These are phyloP conservation scores for Telenomus remus DNA, from an alignment of 1,140 invertebrate species.

Conservation along the genomic window DNA sequence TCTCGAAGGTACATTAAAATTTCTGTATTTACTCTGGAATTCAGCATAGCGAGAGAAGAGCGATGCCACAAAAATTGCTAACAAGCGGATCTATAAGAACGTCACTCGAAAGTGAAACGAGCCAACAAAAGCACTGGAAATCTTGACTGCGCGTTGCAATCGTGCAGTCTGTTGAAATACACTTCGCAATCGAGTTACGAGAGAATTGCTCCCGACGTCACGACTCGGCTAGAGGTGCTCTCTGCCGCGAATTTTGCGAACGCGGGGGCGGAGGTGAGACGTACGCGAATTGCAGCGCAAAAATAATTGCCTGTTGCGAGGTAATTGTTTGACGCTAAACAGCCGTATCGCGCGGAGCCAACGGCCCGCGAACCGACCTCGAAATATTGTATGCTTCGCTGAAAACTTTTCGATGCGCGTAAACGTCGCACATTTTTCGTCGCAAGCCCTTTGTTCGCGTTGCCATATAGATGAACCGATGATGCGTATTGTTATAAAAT, in stretches of 20 bases:
- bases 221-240: conserved; percentile 39
- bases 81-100: conserved; percentile 46
- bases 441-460: not conserved
- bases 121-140: conserved; percentile 49
- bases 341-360: conserved; percentile 8
- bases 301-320: conserved; percentile 49
- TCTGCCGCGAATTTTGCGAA: conserved; percentile 43
- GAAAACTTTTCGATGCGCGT: conserved; percentile 2
- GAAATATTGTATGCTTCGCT: conserved; percentile 15
- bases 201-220: conserved; percentile 43
- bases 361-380: too few species aligned
- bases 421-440: conserved; percentile 7
- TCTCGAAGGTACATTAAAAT: conserved; percentile 35
- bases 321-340: conserved; percentile 53
- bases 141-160: conserved; percentile 26
- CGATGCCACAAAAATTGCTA: conserved; percentile 39
- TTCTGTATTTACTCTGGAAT: conserved; percentile 44
- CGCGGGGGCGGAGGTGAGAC: conserved; percentile 18
- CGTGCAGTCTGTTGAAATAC: conserved; percentile 53
- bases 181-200: conserved; percentile 55
- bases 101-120: conserved; percentile 53
- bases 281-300: conserved; percentile 27
- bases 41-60: conserved; percentile 18
- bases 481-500: conserved; percentile 27
- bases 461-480: conserved; percentile 7